Base-by-base conservation (phyloP, 2,888 invertebrate species). In the Chironomus tentans region DNA sequence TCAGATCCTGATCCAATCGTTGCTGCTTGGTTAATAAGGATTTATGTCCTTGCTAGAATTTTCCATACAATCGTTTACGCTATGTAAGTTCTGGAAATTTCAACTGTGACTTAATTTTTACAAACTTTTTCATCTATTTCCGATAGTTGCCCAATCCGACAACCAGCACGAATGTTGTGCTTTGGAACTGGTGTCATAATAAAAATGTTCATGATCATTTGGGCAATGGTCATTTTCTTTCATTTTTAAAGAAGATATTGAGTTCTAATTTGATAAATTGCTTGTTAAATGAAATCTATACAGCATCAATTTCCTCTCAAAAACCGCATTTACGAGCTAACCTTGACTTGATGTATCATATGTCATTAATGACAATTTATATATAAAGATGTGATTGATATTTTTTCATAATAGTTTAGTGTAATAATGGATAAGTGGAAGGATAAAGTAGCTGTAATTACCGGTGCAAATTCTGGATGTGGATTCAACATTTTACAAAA, bases 401-500 rank as follows among this genome's bases (percentile, higher is more conserved):
- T 4, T 15, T 56, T 56, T 15, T 56, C 50, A 7, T 7, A 18
- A 15, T 5, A 56, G 18, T 56, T 56, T 15, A 56, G 7, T 18
- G 56, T 56, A 56, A 65, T 21, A 10, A 65, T 65, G 65, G 65
- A 65, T 78, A 78, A 78, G 77, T 83, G 82, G 81, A 78, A 80
- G 74, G 80, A 81, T 71, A 82, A 83, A 77, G 81, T 84, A 76
- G 84, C 83, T 5, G 80, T 84, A 62, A 82, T 85, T 48, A 85
- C 85, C 0, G 86, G 86, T 28, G 85, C 85, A 46, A 85, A 85
- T 77, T 81, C 81, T 13, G 85, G 85, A 21, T 85, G 86, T 46
- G 85, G 86, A 22, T 85, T 85, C 0, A 81, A 81, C 76, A 82
- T 83, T 13, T 82, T 84, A 5, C 77, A 82, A 22, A 79, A 80